phyloP scores from a whole-genome alignment of 1,140 invertebrate species.

The Meteorus sp. region DNA sequence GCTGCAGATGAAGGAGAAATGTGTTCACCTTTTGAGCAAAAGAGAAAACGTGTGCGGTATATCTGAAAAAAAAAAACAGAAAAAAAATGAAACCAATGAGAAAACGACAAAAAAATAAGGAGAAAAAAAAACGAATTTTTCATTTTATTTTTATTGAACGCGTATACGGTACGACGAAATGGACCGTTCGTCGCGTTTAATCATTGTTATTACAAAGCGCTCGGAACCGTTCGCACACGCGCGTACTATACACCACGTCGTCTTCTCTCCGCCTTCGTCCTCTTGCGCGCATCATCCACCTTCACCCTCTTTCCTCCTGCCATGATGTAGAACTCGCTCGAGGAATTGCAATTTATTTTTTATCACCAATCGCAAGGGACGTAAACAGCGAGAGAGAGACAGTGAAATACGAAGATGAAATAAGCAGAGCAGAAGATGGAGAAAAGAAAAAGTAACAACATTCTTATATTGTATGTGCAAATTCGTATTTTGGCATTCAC shows the following conservation, averaged over 20 bases:
- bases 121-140: conserved; percentile 1
- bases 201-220: conserved; percentile 50
- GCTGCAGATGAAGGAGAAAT: too few relatives aligned
- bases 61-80: neutral
- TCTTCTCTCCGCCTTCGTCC: conserved; percentile 25
- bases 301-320: neutral
- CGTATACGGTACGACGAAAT: conserved; percentile 30
- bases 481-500: too few relatives aligned
- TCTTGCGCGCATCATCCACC: conserved; percentile 17
- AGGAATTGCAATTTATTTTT: conserved; percentile 20
- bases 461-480: too few relatives aligned
- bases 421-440: too few relatives aligned
- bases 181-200: conserved; percentile 47
- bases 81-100: conserved; percentile 6
- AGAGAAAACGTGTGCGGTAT: too few relatives aligned
- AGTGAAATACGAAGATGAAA: neutral
- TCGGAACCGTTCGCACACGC: conserved; percentile 37
- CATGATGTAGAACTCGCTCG: conserved; percentile 11
- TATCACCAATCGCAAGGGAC: neutral
- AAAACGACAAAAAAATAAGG: neutral
- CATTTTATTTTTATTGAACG: conserved; percentile 13
- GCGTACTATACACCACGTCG: conserved; percentile 31
- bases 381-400: neutral
- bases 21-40: too few relatives aligned
- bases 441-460: too few relatives aligned